Base-by-base conservation (phyloP, 1,140 invertebrate genomes). In the Thalassaphorura encarpata region DNA sequence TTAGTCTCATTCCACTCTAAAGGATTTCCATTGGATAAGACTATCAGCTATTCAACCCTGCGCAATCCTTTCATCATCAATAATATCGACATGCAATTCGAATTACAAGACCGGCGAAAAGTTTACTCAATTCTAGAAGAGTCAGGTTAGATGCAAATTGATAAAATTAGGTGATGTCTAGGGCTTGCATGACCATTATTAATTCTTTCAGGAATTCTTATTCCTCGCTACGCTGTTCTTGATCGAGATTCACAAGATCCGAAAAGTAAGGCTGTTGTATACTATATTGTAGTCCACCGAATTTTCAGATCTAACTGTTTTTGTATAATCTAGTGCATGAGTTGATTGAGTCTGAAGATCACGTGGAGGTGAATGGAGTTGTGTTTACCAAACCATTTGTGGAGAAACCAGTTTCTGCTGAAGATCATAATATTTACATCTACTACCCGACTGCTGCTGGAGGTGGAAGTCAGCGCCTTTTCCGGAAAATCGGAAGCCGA, bases 351-450 rank as follows among this genome's bases (percentile, higher is more conserved):
- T 90, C 87, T 2, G 96, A 99, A 70, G 97, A 99, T 76, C 91
- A 97, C 67, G 95, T 99, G 11, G 96, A 99, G 75, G 90, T 99
- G 4, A 95, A 97, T 72, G 94, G 94, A 3, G 82, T 92, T 23
- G 83, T 89, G 2, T 99, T 99, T 68, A 96, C 97, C 69, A 99
- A 98, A 71, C 97, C 97, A 0, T 99, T 99, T 77, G 97, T 99
- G 0, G 97, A 99, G 72, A 98, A 98, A 71, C 94, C 94, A 1
- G 83, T 95, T 39, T 96, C 90, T 21, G 97, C 97, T 0, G 97
- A 99, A 75, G 95, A 99, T 75, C 97, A 99, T 72, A 99, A 99
- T 71, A 97, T 99, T 69, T 98, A 97, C 71, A 99, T 99, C 66
- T 99, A 99, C 73, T 99, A 98, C 75, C 97, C 96, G 0, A 92